These are phyloP conservation scores for Epinephelus moara DNA, from an alignment of 2,113 vertebrate species.

Conservation along the genomic window DNA sequence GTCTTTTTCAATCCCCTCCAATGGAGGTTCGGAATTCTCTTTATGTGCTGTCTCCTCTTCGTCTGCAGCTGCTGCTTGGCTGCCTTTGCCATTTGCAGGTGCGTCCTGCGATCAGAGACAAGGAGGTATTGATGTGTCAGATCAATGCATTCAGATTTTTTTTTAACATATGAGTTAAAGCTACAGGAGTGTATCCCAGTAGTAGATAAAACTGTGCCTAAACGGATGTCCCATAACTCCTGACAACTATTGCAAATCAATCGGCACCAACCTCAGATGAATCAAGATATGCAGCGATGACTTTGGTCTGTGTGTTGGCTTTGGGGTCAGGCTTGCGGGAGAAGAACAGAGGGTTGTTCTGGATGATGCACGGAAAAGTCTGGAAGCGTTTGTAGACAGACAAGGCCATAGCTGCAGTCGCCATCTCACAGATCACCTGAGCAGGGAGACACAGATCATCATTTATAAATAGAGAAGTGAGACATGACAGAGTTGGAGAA, in stretches of 20 bases:
- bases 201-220: no score
- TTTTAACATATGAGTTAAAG: background rate
- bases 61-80: background rate
- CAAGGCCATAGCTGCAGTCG: constrained; percentile 66
- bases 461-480: background rate
- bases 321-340: constrained; percentile 72
- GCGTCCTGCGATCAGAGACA: constrained; percentile 27
- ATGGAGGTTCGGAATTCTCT: background rate
- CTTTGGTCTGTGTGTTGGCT: constrained; percentile 6
- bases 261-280: constrained; percentile 44
- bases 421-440: constrained; percentile 81
- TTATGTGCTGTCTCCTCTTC: background rate
- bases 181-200: background rate
- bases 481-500: background rate
- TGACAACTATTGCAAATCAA: background rate
- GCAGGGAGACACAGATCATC: background rate
- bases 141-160: background rate
- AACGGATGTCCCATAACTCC: background rate
- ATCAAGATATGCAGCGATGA: constrained; percentile 1
- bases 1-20: background rate
- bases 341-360: constrained; percentile 77
- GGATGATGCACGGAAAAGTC: constrained; percentile 76
- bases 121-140: background rate
- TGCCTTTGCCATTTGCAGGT: constrained; percentile 25
- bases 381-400: constrained; percentile 75